Evolutionary conservation across 2,113 vertebrate genomes (phyloP).

Genomic region (Nesoenas mayeri): DNA sequence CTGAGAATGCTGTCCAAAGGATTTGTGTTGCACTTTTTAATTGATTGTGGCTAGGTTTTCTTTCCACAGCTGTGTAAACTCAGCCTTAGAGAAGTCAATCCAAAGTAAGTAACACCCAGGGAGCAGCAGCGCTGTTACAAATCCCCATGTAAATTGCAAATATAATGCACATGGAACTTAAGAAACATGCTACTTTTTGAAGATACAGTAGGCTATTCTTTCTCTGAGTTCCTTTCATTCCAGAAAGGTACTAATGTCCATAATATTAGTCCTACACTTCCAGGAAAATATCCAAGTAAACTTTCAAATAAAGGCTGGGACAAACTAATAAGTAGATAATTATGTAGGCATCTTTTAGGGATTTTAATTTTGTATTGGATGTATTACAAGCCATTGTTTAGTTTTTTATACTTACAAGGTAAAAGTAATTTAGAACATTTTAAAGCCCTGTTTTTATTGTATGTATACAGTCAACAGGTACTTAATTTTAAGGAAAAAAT

Average conservation of each 20-base stretch:
- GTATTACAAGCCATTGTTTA: background rate
- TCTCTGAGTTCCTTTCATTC: slow-evolving; percentile 36
- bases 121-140: slow-evolving; percentile 26
- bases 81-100: slow-evolving; percentile 42
- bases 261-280: slow-evolving; percentile 9
- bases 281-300: slow-evolving; percentile 4
- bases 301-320: slow-evolving; percentile 12
- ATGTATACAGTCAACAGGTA: background rate
- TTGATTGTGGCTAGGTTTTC: slow-evolving; percentile 57
- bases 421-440: background rate
- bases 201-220: slow-evolving; percentile 52
- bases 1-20: slow-evolving; percentile 53
- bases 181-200: slow-evolving; percentile 45
- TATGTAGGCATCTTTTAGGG: background rate
- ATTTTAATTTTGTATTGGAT: slow-evolving; percentile 28
- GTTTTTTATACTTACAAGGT: background rate
- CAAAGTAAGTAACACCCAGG: slow-evolving; percentile 50
- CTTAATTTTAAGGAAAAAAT: background rate
- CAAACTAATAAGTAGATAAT: background rate
- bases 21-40: slow-evolving; percentile 53
- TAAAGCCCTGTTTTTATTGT: background rate
- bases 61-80: slow-evolving; percentile 77
- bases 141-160: slow-evolving; percentile 73
- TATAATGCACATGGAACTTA: slow-evolving; percentile 30
- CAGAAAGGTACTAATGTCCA: background rate